Base-by-base conservation (phyloP, 23 tunicate genomes). In the Phallusia fumigata region DNA sequence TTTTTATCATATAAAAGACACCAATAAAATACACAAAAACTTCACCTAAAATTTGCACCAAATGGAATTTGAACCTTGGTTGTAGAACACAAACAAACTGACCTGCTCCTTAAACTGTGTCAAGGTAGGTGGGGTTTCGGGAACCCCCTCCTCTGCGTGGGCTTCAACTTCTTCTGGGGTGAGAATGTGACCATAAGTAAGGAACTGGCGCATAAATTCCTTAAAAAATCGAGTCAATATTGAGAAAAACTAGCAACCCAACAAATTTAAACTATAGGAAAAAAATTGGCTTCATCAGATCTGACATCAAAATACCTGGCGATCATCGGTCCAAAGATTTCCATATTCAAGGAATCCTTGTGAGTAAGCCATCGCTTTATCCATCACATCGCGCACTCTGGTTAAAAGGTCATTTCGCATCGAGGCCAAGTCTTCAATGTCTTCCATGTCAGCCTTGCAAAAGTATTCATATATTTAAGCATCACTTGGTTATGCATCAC, bases 111-210 rank as follows among this genome's bases (percentile, higher is more conserved):
- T 91, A 89, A 96, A 96, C 79, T 90, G 96, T 28, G 52, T 36
- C 0, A 95, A 81, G 33, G 88, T 90, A 30, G 99, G 99, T 21
- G 99, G 95, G 36, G 90, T 87, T 79, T 96, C 92, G 22, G 90
- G 95, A 10, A 96, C 90, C 11, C 97, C 99, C 18, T 91, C 87
- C 30, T 85, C 96, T 5, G 85, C 92, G 35, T 85, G 90, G 10
- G 87, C 75, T 79, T 96, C 99, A 30, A 96, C 64, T 36, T 96
- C 99, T 32, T 96, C 99, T 33, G 92, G 65, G 52, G 99, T 91
- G n/a, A 96, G 84, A 32, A 96, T 91, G 88, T 89, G 99, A n/a
- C 99, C 99, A 74, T 91, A 96, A 0, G 99, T 96, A 0, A 96
- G 82, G 58, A 96, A 96, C 72, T 96, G 99, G 8, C 77, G 44